A percentile compares a stretch with the other conserved stretches of the same genome.
Conservation (phyloP, 30 jellyfish, hydroid and myxozoan genomes). For the Rhopilema esculentum region DNA sequence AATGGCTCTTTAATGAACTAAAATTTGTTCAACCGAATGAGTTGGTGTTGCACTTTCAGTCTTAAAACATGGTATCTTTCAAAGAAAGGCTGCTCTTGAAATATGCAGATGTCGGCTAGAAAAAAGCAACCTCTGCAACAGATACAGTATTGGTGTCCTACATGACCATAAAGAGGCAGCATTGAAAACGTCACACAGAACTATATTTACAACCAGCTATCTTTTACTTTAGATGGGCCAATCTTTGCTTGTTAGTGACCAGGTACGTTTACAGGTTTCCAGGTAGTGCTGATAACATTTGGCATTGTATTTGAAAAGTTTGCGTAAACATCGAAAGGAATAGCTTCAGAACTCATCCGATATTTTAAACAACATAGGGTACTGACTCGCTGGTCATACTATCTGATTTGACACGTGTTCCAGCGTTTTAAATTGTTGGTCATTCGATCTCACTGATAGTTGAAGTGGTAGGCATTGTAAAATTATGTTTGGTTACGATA, state of each 20-base stretch:
- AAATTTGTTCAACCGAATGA: background rate
- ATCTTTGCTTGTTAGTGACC: background rate
- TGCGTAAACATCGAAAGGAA: background rate
- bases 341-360: background rate
- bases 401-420: background rate
- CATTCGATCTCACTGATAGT: background rate
- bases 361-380: background rate
- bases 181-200: no score
- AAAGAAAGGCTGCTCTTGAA: background rate
- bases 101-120: no score
- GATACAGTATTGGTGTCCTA: no score
- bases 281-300: no score
- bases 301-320: background rate
- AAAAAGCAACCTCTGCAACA: no score
- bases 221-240: no score
- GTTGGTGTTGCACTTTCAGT: background rate
- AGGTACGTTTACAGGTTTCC: background rate
- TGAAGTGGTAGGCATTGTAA: background rate
- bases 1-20: background rate
- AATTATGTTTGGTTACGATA: background rate
- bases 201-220: no score
- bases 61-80: background rate
- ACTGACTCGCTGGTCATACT: background rate
- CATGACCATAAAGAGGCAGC: no score
- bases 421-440: background rate